Percentiles rank a stretch among this genome's conserved stretches.
Evolutionary conservation across 1,140 invertebrate genomes (phyloP).

Genomic region (Microvelia longipes): DNA sequence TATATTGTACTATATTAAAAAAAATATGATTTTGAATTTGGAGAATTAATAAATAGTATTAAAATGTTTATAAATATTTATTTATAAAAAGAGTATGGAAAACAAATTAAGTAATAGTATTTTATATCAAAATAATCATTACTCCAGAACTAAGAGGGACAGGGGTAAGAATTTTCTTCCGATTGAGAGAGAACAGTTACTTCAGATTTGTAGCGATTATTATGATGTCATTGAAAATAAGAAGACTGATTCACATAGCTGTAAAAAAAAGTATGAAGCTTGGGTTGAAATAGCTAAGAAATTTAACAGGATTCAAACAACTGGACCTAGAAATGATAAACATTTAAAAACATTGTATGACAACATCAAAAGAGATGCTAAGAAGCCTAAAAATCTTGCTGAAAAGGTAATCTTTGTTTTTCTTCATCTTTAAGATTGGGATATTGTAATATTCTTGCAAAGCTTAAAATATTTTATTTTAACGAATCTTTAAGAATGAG

Average conservation of each 20-base stretch:
- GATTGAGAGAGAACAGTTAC: background rate
- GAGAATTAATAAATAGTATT: too few relatives aligned
- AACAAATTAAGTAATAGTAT: too few relatives aligned
- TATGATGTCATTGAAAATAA: background rate
- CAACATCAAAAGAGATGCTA: background rate
- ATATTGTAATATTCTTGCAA: too few relatives aligned
- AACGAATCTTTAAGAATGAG: too few relatives aligned
- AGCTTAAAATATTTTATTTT: too few relatives aligned
- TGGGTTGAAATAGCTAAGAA: background rate
- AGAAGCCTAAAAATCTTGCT: background rate
- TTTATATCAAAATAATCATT: too few relatives aligned
- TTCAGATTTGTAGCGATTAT: background rate
- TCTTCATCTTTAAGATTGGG: too few relatives aligned
- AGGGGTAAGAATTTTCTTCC: background rate
- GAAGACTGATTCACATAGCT: background rate
- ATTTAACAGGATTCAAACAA: background rate
- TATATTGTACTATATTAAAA: too few relatives aligned
- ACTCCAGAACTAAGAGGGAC: background rate
- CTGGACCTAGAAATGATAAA: background rate
- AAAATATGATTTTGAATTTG: too few relatives aligned
- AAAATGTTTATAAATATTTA: too few relatives aligned
- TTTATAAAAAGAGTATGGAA: too few relatives aligned
- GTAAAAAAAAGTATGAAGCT: background rate
- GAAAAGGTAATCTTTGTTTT: background rate
- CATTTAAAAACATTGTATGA: background rate